Evolutionary conservation across 1,140 invertebrate genomes (phyloP).

Genomic region (Hetaerina americana): DNA sequence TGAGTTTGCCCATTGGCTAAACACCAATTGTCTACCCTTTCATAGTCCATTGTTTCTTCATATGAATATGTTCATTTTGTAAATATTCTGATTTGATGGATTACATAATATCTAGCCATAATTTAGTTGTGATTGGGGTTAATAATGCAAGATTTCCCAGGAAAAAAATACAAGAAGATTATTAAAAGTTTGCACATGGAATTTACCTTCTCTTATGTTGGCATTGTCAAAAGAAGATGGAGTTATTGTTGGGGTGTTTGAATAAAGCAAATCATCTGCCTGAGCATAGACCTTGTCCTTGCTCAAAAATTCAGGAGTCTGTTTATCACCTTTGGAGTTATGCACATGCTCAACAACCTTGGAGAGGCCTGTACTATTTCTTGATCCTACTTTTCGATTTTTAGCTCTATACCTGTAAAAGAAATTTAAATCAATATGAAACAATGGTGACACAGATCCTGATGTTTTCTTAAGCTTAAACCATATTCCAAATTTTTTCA

Average conservation of each 20-base stretch:
- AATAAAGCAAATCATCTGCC: slow-evolving; percentile 14
- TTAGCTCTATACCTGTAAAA: slow-evolving; percentile 37
- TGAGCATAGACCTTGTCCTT: slow-evolving; percentile 14
- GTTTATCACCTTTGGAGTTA: neutral
- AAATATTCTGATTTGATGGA: too few relatives aligned
- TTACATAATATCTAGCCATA: too few relatives aligned
- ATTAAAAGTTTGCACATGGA: too few relatives aligned
- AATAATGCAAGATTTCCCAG: too few relatives aligned
- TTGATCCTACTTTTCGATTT: slow-evolving; percentile 31
- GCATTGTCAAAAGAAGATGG: slow-evolving; percentile 12
- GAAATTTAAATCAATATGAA: slow-evolving; percentile 13
- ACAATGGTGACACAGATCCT: slow-evolving; percentile 8
- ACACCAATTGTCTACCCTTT: too few relatives aligned
- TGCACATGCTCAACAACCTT: slow-evolving; percentile 5
- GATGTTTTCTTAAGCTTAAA: slow-evolving; percentile 4
- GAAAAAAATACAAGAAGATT: too few relatives aligned
- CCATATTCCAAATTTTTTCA: neutral
- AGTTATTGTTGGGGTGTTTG: slow-evolving; percentile 14
- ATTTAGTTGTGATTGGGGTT: too few relatives aligned
- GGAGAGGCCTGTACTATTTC: neutral
- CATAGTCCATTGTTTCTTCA: too few relatives aligned
- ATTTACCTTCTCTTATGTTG: slow-evolving; percentile 10
- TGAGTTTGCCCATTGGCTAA: too few relatives aligned
- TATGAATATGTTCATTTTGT: too few relatives aligned
- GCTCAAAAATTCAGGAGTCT: slow-evolving; percentile 7